Evolutionary conservation across 2,888 invertebrate species (phyloP).

Genomic region (Andrena flavipes): DNA sequence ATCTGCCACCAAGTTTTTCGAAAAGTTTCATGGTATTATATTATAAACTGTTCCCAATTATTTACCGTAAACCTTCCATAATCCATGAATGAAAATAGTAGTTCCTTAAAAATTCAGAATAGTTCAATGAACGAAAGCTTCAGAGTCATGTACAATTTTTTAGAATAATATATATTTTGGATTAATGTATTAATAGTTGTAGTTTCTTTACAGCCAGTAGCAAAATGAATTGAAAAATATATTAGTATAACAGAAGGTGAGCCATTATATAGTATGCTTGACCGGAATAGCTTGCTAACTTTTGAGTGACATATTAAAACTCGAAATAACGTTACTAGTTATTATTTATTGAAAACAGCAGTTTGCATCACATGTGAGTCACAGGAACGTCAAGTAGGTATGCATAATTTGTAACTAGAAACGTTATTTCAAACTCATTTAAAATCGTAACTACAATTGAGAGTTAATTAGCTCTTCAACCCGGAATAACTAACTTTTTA

Average conservation of each 20-base stretch:
- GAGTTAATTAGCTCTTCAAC: background rate
- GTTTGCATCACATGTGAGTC: background rate
- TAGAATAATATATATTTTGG: too few species aligned
- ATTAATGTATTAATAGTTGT: background rate
- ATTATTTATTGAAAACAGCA: background rate
- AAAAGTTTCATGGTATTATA: too few species aligned
- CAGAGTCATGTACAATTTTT: too few species aligned
- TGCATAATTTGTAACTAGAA: conserved; percentile 1
- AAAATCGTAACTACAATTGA: conserved; percentile 1
- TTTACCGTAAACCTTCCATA: too few species aligned
- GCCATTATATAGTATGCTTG: background rate
- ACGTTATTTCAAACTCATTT: conserved; percentile 2
- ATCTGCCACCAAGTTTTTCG: too few species aligned
- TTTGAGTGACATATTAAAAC: background rate
- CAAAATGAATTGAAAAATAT: background rate
- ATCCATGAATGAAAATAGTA: too few species aligned
- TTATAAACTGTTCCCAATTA: too few species aligned
- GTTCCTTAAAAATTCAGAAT: too few species aligned
- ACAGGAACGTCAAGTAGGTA: background rate
- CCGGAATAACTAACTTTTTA: background rate
- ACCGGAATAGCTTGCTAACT: background rate
- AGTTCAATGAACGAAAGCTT: too few species aligned
- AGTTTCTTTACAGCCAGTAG: background rate
- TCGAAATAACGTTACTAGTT: conserved; percentile 2
- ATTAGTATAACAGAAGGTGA: background rate